phyloP scores from a whole-genome alignment of 2,888 invertebrate genomes.

The Lobophora halterata region DNA sequence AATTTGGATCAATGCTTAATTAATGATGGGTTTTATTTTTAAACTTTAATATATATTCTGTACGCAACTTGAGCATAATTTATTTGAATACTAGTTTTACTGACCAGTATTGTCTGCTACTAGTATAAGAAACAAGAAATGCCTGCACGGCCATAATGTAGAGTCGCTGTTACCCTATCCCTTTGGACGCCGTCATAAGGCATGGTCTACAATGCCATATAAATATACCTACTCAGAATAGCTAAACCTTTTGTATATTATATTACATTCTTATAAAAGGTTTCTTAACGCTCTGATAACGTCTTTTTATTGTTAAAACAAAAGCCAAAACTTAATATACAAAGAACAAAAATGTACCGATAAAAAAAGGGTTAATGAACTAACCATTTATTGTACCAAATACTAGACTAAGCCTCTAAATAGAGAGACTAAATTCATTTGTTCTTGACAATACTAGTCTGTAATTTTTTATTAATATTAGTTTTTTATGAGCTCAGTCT shows the following conservation, averaged over 20 bases:
- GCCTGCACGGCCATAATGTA: no score
- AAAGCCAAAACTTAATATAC: background rate
- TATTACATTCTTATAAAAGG: constrained; percentile 8
- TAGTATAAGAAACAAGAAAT: no score
- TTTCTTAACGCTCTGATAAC: background rate
- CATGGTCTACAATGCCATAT: constrained; percentile 6
- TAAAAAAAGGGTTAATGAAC: constrained; percentile 4
- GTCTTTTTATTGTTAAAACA: constrained; percentile 6
- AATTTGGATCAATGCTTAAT: no score
- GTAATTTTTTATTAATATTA: no score
- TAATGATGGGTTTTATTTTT: no score
- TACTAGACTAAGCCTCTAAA: background rate
- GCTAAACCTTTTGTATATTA: constrained; percentile 5
- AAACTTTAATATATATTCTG: no score
- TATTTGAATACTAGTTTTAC: no score
- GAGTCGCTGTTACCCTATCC: constrained; percentile 3
- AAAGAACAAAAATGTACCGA: background rate
- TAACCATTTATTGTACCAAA: background rate
- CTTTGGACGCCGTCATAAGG: constrained; percentile 3
- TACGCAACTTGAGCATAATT: no score
- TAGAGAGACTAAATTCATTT: background rate
- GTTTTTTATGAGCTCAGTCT: no score
- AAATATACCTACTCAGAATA: constrained; percentile 1
- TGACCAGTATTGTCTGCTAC: no score
- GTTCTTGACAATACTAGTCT: no score